Conservation (phyloP, 2,888 invertebrate species). For the Brenthis ino region DNA sequence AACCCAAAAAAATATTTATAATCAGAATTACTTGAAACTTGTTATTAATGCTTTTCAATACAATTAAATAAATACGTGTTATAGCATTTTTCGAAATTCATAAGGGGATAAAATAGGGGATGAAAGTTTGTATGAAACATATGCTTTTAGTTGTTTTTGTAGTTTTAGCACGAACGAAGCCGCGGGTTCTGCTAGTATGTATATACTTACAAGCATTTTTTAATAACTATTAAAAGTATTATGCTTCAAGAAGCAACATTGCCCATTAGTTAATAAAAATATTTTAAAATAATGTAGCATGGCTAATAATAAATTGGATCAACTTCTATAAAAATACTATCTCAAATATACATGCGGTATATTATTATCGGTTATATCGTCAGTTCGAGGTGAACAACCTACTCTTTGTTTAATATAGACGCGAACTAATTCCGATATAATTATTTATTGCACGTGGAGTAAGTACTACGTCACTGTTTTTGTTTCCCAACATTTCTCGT, state of each 20-base stretch:
- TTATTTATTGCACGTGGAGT: conserved; percentile 34
- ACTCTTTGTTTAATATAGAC: conserved; percentile 37
- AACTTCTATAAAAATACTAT: conserved; percentile 30
- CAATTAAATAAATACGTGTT: too few species aligned
- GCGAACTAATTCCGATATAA: conserved; percentile 32
- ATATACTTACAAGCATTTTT: too few species aligned
- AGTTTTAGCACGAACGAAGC: too few species aligned
- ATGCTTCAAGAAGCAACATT: not conserved
- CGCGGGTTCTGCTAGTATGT: too few species aligned
- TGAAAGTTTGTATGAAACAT: too few species aligned
- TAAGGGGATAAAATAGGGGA: too few species aligned
- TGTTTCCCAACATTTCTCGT: conserved; percentile 20
- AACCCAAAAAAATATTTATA: too few species aligned
- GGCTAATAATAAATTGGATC: not conserved
- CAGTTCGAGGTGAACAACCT: conserved; percentile 36
- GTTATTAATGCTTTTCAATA: too few species aligned
- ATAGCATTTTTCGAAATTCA: too few species aligned
- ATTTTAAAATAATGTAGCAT: not conserved
- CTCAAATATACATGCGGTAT: conserved; percentile 33
- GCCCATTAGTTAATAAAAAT: not conserved
- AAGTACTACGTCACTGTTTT: conserved; percentile 25
- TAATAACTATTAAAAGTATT: not conserved
- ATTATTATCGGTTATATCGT: conserved; percentile 39
- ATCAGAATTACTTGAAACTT: too few species aligned
- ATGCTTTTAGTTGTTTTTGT: too few species aligned